Percentiles rank a stretch among this genome's conserved stretches.
Evolutionary conservation across 2,113 vertebrate genomes (phyloP).

Genomic region (Silurus meridionalis): DNA sequence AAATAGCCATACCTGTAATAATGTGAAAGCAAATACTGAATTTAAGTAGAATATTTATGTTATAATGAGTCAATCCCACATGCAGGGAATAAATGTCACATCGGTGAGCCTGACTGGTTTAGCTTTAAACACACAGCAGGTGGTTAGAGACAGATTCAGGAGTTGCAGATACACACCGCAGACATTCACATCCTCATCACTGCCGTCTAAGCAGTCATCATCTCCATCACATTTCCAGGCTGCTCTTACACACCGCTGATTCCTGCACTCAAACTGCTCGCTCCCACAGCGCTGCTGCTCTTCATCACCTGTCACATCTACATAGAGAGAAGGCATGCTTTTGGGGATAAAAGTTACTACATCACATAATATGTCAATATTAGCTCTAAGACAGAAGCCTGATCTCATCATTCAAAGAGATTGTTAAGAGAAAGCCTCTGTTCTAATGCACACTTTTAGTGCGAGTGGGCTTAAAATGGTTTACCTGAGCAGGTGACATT

Average conservation of each 20-base stretch:
- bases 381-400: background rate
- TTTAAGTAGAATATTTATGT: slow-evolving; percentile 17
- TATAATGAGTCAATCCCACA: slow-evolving; percentile 12
- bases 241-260: slow-evolving; percentile 85
- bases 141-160: slow-evolving; percentile 11
- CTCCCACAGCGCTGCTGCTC: slow-evolving; percentile 78
- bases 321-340: slow-evolving; percentile 10
- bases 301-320: slow-evolving; percentile 73
- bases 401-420: slow-evolving; percentile 8
- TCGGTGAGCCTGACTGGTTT: slow-evolving; percentile 30
- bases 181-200: slow-evolving; percentile 82
- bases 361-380: background rate
- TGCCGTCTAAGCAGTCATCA: slow-evolving; percentile 93
- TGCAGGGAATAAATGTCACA: slow-evolving; percentile 27
- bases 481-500: slow-evolving; percentile 91
- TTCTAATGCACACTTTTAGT: slow-evolving; percentile 48
- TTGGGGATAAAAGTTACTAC: slow-evolving; percentile 5
- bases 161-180: slow-evolving; percentile 77
- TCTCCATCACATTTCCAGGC: slow-evolving; percentile 94
- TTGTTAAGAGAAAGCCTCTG: background rate
- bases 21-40: background rate
- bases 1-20: background rate
- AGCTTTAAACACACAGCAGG: slow-evolving; percentile 28
- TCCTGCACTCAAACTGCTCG: slow-evolving; percentile 90
- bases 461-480: slow-evolving; percentile 47